Evolutionary conservation across 2,888 invertebrate species (phyloP), one percentile per base, ranked within the genome.

Genomic region (Augochlorella aurata): DNA sequence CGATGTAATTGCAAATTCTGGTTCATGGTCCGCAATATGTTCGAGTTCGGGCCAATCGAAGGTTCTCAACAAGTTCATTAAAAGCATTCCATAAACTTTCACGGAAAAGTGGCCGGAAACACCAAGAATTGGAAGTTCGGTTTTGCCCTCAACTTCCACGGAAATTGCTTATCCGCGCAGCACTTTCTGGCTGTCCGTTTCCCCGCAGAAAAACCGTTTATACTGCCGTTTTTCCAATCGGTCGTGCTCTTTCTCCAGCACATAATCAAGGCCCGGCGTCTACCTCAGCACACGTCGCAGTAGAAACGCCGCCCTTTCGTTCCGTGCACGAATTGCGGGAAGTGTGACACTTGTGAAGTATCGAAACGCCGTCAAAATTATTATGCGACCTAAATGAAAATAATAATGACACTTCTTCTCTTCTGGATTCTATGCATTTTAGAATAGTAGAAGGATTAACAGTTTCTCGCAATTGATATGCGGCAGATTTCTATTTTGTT

Each of bases 81-180:
- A 81, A 81, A 65, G 73, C 68, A 70, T 52, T 69, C 67, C 52
- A 58, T 45, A 65, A 73, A 72, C 47, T 38, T 79, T 12, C 7
- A 18, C 49, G 29, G 50, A 54, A 73, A 67, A 29, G 63, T 29
- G 69, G 44, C 54, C 49, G 72, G 61, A 80, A 73, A 49, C 78
- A 44, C 67, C 50, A 63, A 65, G 54, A 54, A 58, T 79, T 77
- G 54, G 50, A 83, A 77, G 58, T 66, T 77, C 69, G 69, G 72
- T 68, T 77, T 77, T 54, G 58, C 38, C 65, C 18, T n/a, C 38
- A 75, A 77, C 68, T 29, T 75, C 61, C 45, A 38, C 77, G 77
- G 77, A 78, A 81, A 83, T 81, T 83, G 83, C 77, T 83, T 82
- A 81, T 81, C 72, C 52, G 63, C 71, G 61, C 54, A 45, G 70